Percentiles rank a stretch among this genome's conserved stretches.
Conservation (phyloP, 2,797 vertebrate genomes). For the Coregonus sp. region DNA sequence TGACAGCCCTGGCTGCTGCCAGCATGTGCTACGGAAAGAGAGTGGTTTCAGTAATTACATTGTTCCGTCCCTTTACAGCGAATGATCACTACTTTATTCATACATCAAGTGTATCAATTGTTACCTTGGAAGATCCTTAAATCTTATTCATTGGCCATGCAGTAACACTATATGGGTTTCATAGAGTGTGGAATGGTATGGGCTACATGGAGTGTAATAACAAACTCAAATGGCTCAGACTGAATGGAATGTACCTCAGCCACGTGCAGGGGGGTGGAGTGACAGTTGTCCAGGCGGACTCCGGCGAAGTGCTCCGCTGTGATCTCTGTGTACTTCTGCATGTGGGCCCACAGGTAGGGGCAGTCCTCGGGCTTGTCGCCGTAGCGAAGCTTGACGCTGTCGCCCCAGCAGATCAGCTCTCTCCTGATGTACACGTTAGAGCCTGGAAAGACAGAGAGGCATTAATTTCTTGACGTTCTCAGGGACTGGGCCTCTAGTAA, state of each 20-base stretch:
- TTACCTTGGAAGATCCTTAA: neutral
- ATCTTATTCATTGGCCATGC: neutral
- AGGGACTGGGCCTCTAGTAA: conserved; percentile 3
- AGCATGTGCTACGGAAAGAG: conserved; percentile 19
- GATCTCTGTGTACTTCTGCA: conserved; percentile 94
- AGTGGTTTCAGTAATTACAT: conserved; percentile 12
- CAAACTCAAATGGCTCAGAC: neutral
- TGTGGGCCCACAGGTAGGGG: conserved; percentile 93
- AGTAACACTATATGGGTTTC: neutral
- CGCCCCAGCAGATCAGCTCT: conserved; percentile 95
- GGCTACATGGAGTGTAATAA: neutral
- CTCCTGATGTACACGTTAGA: conserved; percentile 92
- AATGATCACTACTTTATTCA: neutral
- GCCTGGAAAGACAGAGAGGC: conserved; percentile 35
- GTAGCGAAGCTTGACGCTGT: conserved; percentile 94
- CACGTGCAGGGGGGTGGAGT: conserved; percentile 93
- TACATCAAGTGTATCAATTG: neutral
- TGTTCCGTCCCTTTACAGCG: neutral
- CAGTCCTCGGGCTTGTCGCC: conserved; percentile 89
- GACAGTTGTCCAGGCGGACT: conserved; percentile 94
- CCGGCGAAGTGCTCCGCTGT: conserved; percentile 90
- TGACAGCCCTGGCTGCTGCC: conserved; percentile 80
- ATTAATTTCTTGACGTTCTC: neutral
- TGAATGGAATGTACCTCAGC: conserved; percentile 83
- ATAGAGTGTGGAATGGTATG: neutral